Percentiles rank a stretch among this genome's conserved stretches.
Evolutionary conservation across 1,140 invertebrate genomes (phyloP).

Genomic region (Colletes gigas): DNA sequence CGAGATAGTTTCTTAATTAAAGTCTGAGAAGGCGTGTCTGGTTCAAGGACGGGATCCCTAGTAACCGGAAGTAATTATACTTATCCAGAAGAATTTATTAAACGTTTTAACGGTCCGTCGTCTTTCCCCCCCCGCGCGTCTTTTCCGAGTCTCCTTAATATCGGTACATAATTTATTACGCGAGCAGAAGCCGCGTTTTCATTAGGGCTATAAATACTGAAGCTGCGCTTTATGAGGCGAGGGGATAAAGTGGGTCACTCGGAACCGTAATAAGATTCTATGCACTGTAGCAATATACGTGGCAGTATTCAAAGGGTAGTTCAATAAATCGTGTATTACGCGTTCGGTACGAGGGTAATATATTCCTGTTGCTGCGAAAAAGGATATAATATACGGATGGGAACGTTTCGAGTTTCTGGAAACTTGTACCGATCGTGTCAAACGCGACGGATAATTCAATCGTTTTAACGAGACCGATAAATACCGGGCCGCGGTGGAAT

Average conservation of each 20-base stretch:
- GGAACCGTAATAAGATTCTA: constrained; percentile 30
- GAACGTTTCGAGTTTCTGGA: background rate
- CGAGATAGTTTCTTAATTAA: constrained; percentile 76
- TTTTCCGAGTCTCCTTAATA: constrained; percentile 34
- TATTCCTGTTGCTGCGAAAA: no score
- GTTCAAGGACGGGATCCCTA: constrained; percentile 54
- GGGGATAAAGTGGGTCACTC: constrained; percentile 25
- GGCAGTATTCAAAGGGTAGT: constrained; percentile 1
- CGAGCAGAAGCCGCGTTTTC: constrained; percentile 22
- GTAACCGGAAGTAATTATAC: constrained; percentile 61
- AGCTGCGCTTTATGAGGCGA: constrained; percentile 14
- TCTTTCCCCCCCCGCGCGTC: background rate
- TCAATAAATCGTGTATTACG: constrained; percentile 7
- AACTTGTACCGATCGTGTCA: background rate
- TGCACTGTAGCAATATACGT: background rate
- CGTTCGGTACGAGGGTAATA: background rate
- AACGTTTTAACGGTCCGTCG: constrained; percentile 28
- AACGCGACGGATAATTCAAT: no score
- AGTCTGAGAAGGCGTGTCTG: constrained; percentile 49
- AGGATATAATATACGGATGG: background rate
- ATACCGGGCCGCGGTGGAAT: no score
- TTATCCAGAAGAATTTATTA: constrained; percentile 56
- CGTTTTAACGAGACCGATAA: no score
- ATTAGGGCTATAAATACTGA: constrained; percentile 41
- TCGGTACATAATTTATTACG: constrained; percentile 44